Conservation (phyloP, 1,140 invertebrate species). For the Scaptomyza montana region DNA sequence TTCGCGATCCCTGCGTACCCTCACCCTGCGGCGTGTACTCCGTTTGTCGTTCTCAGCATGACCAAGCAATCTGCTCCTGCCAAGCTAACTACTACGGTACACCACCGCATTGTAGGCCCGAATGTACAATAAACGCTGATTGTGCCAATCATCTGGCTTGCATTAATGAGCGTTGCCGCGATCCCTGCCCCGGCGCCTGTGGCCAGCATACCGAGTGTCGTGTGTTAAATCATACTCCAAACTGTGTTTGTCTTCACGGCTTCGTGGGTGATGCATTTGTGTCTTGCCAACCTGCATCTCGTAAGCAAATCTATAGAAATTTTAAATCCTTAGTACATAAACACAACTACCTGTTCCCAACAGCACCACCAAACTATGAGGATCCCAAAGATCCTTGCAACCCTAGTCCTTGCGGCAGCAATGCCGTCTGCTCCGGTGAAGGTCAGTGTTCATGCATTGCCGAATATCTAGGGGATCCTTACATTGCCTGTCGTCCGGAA, state of each 20-base stretch:
- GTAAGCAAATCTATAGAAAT: constrained; percentile 57
- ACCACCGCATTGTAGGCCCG: constrained; percentile 90
- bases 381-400: constrained; percentile 85
- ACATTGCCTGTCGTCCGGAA: constrained; percentile 90
- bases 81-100: constrained; percentile 89
- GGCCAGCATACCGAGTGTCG: constrained; percentile 92
- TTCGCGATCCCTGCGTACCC: constrained; percentile 87
- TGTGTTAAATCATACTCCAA: constrained; percentile 92
- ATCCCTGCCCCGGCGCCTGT: constrained; percentile 91
- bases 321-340: background rate
- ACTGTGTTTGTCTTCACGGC: constrained; percentile 89
- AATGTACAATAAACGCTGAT: constrained; percentile 90
- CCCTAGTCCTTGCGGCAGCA: constrained; percentile 83
- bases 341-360: constrained; percentile 57
- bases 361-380: constrained; percentile 65
- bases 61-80: constrained; percentile 90
- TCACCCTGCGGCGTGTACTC: constrained; percentile 93
- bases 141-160: constrained; percentile 89
- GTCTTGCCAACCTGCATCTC: constrained; percentile 85
- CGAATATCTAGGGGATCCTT: constrained; percentile 88
- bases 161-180: constrained; percentile 87
- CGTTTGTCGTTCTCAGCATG: constrained; percentile 88
- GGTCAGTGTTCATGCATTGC: constrained; percentile 88
- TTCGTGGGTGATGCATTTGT: constrained; percentile 92
- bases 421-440: constrained; percentile 89